Base-by-base conservation (phyloP, 2,797 vertebrate genomes). In the Staurois parvus region DNA sequence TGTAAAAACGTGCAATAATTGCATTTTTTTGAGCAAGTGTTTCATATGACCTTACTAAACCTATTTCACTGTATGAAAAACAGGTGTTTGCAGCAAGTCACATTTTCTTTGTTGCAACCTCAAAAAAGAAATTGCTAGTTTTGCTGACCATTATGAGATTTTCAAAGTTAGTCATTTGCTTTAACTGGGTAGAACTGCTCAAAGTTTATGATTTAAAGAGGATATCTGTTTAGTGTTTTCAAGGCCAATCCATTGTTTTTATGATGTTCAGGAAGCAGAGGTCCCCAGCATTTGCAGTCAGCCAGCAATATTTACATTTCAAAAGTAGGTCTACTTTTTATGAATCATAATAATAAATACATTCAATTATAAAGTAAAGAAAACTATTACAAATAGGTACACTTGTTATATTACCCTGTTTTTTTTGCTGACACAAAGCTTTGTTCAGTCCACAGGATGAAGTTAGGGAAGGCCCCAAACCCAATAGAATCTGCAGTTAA, bases 41-140 rank as follows among this genome's bases (percentile, higher is more conserved):
- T 87, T 87, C 81, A 87, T 79, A 87, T 87, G 85, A 87, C 79
- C 69, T 79, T 87, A 56, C 69, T 83, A 83, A 79, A 78, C 56
- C 68, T 11, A 32, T 79, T 73, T 62, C 11, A 73, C 56, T 62
- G 73, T 79, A 87, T 79, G 77, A 69, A 74, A 83, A 83, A 69
- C 85, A 87, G 85, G 81, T 87, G 85, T 59, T 79, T 78, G 28
- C 26, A 66, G 74, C 29, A 74, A 40, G 30, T 29, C 56, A 64
- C 64, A 40, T 76, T 76, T 81, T 66, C 19, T 21, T 26, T 30
- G 45, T 77, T 59, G 59, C 29, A 28, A 37, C 69, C 12, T 21
- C 12, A 5, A 52, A 74, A 19, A 59, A 56, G 2, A 72, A 34
- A 77, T 29, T 59, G 45, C 26, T 59, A 28, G 48, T 68, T 66